Conservation (phyloP, 2,797 vertebrate species). For the Megaceryle alcyon region DNA sequence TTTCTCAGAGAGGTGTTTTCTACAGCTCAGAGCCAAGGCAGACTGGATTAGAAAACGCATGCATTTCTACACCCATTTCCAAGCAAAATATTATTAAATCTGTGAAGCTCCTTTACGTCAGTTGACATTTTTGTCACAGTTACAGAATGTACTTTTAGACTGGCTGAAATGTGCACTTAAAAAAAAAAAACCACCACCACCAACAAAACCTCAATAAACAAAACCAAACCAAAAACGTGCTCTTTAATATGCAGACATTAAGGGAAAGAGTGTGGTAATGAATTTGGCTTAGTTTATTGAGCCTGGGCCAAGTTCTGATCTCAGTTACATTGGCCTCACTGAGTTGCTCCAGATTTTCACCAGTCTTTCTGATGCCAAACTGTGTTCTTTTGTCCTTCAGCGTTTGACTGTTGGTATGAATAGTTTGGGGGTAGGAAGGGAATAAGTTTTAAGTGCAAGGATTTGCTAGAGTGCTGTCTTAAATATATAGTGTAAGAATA, state of each 20-base stretch:
- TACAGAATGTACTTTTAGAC: slow-evolving; percentile 76
- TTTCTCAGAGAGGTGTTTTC: slow-evolving; percentile 50
- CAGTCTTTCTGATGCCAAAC: slow-evolving; percentile 41
- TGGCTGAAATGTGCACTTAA: slow-evolving; percentile 59
- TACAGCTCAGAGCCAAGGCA: slow-evolving; percentile 5
- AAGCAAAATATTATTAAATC: slow-evolving; percentile 77
- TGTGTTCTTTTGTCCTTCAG: slow-evolving; percentile 42
- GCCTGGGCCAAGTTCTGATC: slow-evolving; percentile 61
- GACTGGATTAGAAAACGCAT: neutral
- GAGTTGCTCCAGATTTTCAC: slow-evolving; percentile 61
- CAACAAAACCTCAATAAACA: no score
- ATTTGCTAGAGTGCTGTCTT: neutral
- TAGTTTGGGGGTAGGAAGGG: neutral
- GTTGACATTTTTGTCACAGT: slow-evolving; percentile 76
- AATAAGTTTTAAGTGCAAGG: neutral
- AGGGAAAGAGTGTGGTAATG: slow-evolving; percentile 73
- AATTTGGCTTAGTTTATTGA: slow-evolving; percentile 53
- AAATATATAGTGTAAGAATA: neutral
- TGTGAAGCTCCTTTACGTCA: slow-evolving; percentile 68
- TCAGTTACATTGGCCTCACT: slow-evolving; percentile 60
- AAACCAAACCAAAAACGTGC: neutral
- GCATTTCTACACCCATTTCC: slow-evolving; percentile 39
- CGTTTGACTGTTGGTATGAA: slow-evolving; percentile 23
- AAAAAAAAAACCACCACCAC: neutral
- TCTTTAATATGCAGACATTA: slow-evolving; percentile 63